Evolutionary conservation across 2,113 vertebrate species (phyloP).

Genomic region (Paraplagusia blochii): DNA sequence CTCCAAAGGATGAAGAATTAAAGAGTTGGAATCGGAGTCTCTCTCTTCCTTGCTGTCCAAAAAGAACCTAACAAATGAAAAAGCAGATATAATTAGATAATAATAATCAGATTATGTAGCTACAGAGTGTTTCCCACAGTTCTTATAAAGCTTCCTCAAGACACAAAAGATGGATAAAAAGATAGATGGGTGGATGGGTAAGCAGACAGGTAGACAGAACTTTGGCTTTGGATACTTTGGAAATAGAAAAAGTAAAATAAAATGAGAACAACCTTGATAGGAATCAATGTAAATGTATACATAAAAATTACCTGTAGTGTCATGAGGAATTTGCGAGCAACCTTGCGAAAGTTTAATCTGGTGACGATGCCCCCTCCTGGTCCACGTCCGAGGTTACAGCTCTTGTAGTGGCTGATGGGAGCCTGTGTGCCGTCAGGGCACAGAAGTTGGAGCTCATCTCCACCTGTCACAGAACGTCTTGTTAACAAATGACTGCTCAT

Average conservation of each 20-base stretch:
- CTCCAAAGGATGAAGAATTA: conserved; percentile 74
- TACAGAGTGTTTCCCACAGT: no score
- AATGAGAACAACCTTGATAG: accelerated
- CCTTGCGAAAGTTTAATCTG: conserved; percentile 78
- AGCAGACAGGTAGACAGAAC: no score
- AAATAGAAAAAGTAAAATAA: no score
- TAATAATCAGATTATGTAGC: no score
- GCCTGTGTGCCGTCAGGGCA: conserved; percentile 82
- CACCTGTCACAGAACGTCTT: conserved; percentile 46
- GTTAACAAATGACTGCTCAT: not conserved
- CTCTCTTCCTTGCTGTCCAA: conserved; percentile 79
- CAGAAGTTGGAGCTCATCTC: conserved; percentile 76
- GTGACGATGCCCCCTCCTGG: conserved; percentile 80
- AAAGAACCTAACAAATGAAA: conserved; percentile 69
- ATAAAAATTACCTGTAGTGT: conserved; percentile 72
- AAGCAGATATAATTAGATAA: not conserved
- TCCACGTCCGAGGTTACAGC: conserved; percentile 83
- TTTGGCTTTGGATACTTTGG: no score
- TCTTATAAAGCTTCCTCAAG: no score
- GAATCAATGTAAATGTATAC: no score
- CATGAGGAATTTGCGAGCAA: conserved; percentile 80
- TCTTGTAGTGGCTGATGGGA: conserved; percentile 73
- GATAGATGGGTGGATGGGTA: no score
- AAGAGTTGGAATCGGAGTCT: conserved; percentile 81
- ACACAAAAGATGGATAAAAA: no score